These are phyloP conservation scores for Spheniscus humboldti DNA, from an alignment of 2,797 vertebrate genomes.

Conservation along the genomic window DNA sequence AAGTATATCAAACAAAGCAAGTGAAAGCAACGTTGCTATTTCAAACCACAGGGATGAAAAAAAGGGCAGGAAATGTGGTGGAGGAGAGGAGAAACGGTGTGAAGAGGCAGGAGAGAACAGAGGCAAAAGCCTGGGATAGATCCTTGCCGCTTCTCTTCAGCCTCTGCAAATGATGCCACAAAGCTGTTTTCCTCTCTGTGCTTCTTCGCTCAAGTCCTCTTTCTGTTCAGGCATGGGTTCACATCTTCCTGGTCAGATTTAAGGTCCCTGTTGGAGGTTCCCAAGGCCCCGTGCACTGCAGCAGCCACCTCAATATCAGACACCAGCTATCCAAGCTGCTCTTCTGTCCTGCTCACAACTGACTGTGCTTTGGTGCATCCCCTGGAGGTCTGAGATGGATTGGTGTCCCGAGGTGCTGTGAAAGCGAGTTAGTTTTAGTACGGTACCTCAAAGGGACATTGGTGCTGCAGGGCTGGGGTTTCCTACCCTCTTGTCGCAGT, in stretches of 20 bases:
- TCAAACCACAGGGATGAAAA: background rate
- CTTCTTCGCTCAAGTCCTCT: background rate
- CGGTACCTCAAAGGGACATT: background rate
- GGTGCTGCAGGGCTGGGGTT: background rate
- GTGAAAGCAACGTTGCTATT: background rate
- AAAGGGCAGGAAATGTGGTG: background rate
- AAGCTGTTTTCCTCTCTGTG: background rate
- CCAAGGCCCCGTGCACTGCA: background rate
- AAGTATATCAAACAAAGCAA: background rate
- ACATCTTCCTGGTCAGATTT: background rate
- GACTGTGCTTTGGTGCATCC: background rate
- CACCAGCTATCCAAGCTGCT: background rate
- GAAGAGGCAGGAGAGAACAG: background rate
- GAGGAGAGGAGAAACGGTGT: background rate
- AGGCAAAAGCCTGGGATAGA: background rate
- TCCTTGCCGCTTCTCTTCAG: background rate
- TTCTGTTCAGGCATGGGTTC: background rate
- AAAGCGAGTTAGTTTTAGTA: fast-evolving
- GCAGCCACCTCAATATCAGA: background rate
- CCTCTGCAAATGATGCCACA: background rate
- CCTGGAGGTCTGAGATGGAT: background rate
- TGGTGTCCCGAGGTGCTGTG: fast-evolving
- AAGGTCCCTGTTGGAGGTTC: background rate
- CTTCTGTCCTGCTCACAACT: fast-evolving
- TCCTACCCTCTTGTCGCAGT: background rate